Base-by-base conservation (phyloP, 2,888 invertebrate genomes). In the Leptinotarsa juncta region DNA sequence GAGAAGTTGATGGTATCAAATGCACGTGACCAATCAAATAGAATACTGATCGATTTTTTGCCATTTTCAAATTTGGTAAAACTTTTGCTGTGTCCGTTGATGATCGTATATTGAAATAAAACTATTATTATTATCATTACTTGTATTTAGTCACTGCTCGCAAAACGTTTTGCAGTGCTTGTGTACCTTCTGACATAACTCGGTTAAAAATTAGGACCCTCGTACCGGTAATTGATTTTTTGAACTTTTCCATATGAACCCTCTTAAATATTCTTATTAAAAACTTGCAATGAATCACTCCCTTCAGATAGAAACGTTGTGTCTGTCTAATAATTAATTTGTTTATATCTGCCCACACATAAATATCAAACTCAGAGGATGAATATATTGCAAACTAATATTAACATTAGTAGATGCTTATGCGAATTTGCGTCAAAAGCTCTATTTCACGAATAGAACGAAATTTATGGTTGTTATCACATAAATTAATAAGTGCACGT, bases 401-500 rank as follows among this genome's bases (percentile, higher is more conserved):
- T 62, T 77, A 74, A 65, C 69, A 75, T 69, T 76, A 73, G 66
- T 72, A 74, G 73, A 72, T 73, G 78, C 81, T 80, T 76, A 79
- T 78, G 60, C n/a, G 32, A 71, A 72, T 70, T 70, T 81, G 77
- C 82, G 81, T 82, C 82, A 82, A 77, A 81, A 77, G 69, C 69
- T 70, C 67, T 75, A 75, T 74, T 75, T 77, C 75, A 71, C 55
- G 57, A 71, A 69, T 66, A 74, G 73, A 77, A 68, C 66, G 73
- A 78, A 79, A 83, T 83, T 82, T 81, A 80, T 75, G 77, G 69
- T 67, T 73, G 78, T 78, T 77, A 80, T 79, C 79, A 71, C 70
- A 69, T 65, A 67, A 77, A 67, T 67, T 49, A 68, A 73, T 77
- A 77, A 80, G 78, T 78, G 76, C 69, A 66, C 51, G 65, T 77